phyloP scores from a whole-genome alignment of 2,888 invertebrate genomes.

The Noctua fimbriata region DNA sequence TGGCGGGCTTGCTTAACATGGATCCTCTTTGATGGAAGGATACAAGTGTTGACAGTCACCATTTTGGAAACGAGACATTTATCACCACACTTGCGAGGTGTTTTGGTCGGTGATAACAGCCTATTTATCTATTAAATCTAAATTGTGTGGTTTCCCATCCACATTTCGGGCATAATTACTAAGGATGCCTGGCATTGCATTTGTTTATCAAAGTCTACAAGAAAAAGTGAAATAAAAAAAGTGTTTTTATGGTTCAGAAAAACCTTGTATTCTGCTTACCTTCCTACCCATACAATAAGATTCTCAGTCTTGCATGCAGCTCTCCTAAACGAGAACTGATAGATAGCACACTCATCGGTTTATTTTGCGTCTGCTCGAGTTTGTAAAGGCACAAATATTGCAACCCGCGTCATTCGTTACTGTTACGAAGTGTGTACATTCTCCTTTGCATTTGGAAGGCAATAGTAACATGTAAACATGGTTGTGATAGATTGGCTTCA shows the following conservation, averaged over 20 bases:
- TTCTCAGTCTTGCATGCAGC: not conserved
- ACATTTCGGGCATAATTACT: not conserved
- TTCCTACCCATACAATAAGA: not conserved
- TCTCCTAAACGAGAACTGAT: slow-evolving; percentile 46
- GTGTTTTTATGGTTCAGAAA: not conserved
- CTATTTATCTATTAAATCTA: not conserved
- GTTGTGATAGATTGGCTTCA: not conserved
- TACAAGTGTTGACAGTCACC: not conserved
- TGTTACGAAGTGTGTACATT: slow-evolving; percentile 35
- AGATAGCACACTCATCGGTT: slow-evolving; percentile 31
- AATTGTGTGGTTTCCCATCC: not conserved
- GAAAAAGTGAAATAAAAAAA: not conserved
- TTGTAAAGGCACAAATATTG: slow-evolving; percentile 57
- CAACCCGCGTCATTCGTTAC: slow-evolving; percentile 53
- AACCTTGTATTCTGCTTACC: not conserved
- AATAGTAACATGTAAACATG: not conserved
- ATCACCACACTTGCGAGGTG: not conserved
- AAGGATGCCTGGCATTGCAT: too few relatives aligned
- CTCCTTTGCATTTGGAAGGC: not conserved
- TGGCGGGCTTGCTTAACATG: too few relatives aligned
- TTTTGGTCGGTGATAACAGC: not conserved
- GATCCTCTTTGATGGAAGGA: not conserved
- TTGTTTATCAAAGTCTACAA: not conserved
- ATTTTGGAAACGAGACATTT: not conserved
- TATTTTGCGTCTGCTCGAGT: slow-evolving; percentile 47